phyloP scores from a whole-genome alignment of 2,888 invertebrate species.

The Drosophila seclusa region DNA sequence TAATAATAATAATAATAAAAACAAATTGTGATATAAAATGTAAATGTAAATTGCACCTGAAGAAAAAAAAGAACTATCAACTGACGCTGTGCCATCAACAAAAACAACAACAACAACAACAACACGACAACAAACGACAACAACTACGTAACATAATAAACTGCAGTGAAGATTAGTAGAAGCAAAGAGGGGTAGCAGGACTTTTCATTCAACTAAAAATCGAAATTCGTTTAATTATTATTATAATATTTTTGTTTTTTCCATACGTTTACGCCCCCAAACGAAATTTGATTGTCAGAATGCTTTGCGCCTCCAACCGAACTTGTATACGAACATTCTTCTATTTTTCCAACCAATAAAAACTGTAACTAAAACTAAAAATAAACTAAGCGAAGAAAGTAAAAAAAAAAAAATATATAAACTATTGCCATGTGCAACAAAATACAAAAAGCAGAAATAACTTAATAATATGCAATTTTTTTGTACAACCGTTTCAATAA shows the following conservation, averaged over 20 bases:
- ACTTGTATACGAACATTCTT: slow-evolving; percentile 54
- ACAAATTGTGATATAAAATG: slow-evolving; percentile 78
- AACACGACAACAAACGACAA: slow-evolving; percentile 31
- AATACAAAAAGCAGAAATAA: slow-evolving; percentile 16
- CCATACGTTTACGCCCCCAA: slow-evolving; percentile 62
- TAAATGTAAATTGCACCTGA: slow-evolving; percentile 77
- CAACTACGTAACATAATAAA: slow-evolving; percentile 40
- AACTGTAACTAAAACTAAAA: slow-evolving; percentile 52
- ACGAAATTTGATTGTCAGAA: slow-evolving; percentile 62
- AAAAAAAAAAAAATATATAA: slow-evolving; percentile 3
- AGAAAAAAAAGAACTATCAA: slow-evolving; percentile 66
- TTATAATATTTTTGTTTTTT: slow-evolving; percentile 43
- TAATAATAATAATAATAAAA: slow-evolving; percentile 58
- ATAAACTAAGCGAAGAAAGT: slow-evolving; percentile 21
- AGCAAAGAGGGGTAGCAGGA: slow-evolving; percentile 29
- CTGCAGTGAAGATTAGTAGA: slow-evolving; percentile 34
- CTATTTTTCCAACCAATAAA: slow-evolving; percentile 67
- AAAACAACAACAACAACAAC: slow-evolving; percentile 50
- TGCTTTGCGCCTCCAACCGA: slow-evolving; percentile 60
- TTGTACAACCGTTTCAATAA: slow-evolving; percentile 11
- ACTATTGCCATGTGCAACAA: slow-evolving; percentile 32
- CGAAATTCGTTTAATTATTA: slow-evolving; percentile 35
- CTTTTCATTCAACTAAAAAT: slow-evolving; percentile 27
- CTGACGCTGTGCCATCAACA: slow-evolving; percentile 76
- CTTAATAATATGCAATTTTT: slow-evolving; percentile 26